A percentile compares a stretch with the other conserved stretches of the same genome.
Evolutionary conservation across 2,888 invertebrate genomes (phyloP).

Genomic region (Ophion costatus): DNA sequence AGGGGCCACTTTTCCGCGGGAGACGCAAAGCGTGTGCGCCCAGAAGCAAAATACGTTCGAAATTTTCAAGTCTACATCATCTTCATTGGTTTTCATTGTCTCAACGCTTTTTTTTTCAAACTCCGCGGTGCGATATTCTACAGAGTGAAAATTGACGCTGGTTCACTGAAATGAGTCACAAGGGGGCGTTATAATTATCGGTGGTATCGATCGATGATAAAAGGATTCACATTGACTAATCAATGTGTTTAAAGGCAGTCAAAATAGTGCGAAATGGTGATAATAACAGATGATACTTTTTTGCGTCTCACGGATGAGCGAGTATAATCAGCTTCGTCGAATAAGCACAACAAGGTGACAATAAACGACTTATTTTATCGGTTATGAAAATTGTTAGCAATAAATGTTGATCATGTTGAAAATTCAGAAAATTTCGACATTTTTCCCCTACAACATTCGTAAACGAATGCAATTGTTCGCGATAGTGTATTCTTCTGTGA

Average conservation of each 20-base stretch:
- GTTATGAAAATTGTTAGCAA: background rate
- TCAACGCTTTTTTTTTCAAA: background rate
- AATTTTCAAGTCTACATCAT: background rate
- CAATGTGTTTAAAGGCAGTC: background rate
- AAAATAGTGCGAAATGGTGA: conserved; percentile 27
- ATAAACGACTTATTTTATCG: background rate
- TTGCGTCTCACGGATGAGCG: background rate
- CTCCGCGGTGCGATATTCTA: background rate
- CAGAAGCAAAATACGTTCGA: background rate
- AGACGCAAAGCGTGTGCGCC: background rate
- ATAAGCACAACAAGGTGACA: conserved; percentile 11
- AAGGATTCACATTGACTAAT: background rate
- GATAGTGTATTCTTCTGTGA: background rate
- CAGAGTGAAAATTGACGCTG: background rate
- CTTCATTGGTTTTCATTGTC: background rate
- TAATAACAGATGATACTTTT: conserved; percentile 22
- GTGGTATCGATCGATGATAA: background rate
- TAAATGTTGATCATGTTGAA: background rate
- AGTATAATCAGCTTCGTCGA: conserved; percentile 17
- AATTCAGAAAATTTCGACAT: no score
- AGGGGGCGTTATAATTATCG: background rate
- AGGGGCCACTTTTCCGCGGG: conserved; percentile 49
- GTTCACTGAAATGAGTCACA: background rate
- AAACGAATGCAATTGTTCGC: background rate
- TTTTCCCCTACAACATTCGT: background rate